Conservation (phyloP, 2,113 vertebrate species). For the Piaya cayana region DNA sequence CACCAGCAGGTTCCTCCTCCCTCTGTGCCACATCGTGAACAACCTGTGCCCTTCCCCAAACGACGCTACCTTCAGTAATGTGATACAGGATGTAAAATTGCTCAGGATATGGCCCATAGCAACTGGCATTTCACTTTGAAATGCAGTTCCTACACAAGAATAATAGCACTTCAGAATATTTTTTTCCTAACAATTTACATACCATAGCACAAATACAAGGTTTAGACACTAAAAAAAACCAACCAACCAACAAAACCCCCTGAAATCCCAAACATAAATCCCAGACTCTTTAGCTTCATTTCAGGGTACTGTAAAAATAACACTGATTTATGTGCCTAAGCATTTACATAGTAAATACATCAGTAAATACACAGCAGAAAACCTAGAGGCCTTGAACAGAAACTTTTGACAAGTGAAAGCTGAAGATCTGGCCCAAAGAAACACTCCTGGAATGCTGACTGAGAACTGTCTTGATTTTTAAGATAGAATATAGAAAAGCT, state of each 20-base stretch:
- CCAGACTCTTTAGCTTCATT: background rate
- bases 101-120: background rate
- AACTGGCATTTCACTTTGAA: background rate
- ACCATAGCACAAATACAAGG: background rate
- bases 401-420: background rate
- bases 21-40: background rate
- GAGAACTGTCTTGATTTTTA: background rate
- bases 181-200: background rate
- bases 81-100: background rate
- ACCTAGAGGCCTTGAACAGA: background rate
- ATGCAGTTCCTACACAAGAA: background rate
- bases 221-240: background rate
- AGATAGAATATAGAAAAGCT: background rate
- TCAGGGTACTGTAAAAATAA: background rate
- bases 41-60: background rate
- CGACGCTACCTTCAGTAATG: background rate
- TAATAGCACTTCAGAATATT: background rate
- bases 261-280: background rate
- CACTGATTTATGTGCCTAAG: background rate
- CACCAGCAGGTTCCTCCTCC: background rate
- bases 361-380: background rate
- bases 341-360: slow-evolving; percentile 38
- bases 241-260: background rate
- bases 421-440: background rate
- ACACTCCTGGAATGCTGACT: background rate